phyloP scores from a whole-genome alignment of 2,888 invertebrate genomes.

The Agriopis marginaria region DNA sequence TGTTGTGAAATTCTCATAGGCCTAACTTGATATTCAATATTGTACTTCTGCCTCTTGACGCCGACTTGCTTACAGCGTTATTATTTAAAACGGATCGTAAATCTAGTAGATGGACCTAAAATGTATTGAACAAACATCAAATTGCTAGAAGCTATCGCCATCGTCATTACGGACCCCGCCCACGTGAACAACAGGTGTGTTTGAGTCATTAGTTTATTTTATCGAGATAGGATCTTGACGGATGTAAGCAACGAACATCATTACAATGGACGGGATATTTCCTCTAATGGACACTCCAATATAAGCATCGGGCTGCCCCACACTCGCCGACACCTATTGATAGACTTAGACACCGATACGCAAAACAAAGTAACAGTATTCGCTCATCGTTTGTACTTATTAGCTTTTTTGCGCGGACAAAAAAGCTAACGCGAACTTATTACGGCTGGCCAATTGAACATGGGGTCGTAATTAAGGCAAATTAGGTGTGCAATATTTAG shows the following conservation, averaged over 20 bases:
- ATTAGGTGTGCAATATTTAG: conserved; percentile 70
- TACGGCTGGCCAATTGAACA: conserved; percentile 76
- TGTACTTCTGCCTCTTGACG: not conserved
- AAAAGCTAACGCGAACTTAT: conserved; percentile 72
- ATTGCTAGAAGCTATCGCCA: conserved; percentile 70
- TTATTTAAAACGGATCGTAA: conserved; percentile 43
- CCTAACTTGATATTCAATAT: conserved; percentile 8
- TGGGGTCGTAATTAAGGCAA: conserved; percentile 68
- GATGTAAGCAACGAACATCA: conserved; percentile 75
- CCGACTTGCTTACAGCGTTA: conserved; percentile 25
- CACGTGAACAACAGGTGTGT: conserved; percentile 72
- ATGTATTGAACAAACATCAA: conserved; percentile 64
- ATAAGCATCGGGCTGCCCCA: conserved; percentile 52
- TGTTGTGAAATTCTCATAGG: too few relatives aligned
- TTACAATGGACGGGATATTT: conserved; percentile 77
- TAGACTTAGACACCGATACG: conserved; percentile 74
- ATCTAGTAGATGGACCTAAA: conserved; percentile 47
- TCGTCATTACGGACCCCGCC: conserved; percentile 67
- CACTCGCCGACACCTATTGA: conserved; percentile 64
- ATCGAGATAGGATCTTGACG: conserved; percentile 81
- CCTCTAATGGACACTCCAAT: conserved; percentile 76
- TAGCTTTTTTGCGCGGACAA: conserved; percentile 70
- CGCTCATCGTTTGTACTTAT: conserved; percentile 66
- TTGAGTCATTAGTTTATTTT: conserved; percentile 80
- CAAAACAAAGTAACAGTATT: conserved; percentile 82